phyloP scores from a whole-genome alignment of 2,888 invertebrate genomes.

The Nowickia ferox region DNA sequence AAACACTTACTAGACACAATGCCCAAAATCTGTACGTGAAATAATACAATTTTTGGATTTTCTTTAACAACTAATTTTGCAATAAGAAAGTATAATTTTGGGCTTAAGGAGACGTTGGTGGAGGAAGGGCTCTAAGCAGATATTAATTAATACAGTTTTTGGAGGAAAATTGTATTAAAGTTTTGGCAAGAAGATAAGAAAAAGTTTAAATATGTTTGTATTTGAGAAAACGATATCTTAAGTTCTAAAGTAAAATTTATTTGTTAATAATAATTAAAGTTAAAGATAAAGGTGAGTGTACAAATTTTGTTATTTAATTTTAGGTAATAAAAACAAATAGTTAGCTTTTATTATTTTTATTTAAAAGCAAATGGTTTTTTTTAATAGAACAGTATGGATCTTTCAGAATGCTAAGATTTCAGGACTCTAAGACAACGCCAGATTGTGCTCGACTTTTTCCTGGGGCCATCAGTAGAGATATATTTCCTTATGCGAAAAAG shows the following conservation, averaged over 20 bases:
- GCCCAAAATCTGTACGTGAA: slow-evolving; percentile 54
- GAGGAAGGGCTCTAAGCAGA: background rate
- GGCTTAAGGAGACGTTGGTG: background rate
- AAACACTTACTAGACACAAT: slow-evolving; percentile 49
- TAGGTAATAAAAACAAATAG: background rate
- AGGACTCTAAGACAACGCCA: too few relatives aligned
- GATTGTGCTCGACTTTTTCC: too few relatives aligned
- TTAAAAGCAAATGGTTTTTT: too few relatives aligned
- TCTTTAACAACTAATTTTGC: slow-evolving; percentile 24
- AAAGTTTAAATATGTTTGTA: slow-evolving; percentile 11
- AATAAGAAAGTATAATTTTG: background rate
- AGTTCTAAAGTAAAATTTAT: background rate
- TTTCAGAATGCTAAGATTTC: too few relatives aligned
- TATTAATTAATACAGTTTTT: slow-evolving; percentile 23
- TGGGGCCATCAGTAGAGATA: too few relatives aligned
- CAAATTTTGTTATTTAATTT: background rate
- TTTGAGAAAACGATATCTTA: slow-evolving; percentile 8
- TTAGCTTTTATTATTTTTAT: too few relatives aligned
- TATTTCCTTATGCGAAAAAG: too few relatives aligned
- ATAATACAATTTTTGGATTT: slow-evolving; percentile 37
- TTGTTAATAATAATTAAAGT: background rate
- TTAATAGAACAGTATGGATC: too few relatives aligned
- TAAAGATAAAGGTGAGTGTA: background rate
- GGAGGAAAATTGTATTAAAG: slow-evolving; percentile 26
- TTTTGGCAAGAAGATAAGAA: background rate